phyloP scores from a whole-genome alignment of 2,888 invertebrate genomes.

The Callyntrura guangdongensis region DNA sequence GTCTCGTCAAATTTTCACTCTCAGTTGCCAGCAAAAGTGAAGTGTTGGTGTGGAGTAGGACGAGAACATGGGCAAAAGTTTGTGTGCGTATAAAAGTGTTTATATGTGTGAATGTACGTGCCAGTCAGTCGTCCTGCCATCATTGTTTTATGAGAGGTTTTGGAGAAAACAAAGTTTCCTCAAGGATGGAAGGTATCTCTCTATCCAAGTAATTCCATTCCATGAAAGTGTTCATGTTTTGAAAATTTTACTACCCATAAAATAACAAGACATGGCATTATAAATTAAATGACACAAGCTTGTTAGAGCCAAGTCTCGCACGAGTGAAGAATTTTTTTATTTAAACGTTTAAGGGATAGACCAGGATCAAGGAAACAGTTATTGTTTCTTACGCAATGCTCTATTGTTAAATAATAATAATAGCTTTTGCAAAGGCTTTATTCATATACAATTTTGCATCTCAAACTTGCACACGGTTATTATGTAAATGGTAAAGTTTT shows the following conservation, averaged over 20 bases:
- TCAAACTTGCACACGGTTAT: too few species aligned
- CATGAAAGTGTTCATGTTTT: too few species aligned
- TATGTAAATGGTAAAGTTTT: too few species aligned
- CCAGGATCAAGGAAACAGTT: background rate
- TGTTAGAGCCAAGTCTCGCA: background rate
- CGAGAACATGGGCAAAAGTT: conserved; percentile 9
- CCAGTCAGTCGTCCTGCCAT: background rate
- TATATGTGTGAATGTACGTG: background rate
- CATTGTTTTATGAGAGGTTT: background rate
- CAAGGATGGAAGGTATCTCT: background rate
- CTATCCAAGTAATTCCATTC: background rate
- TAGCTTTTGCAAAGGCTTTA: too few species aligned
- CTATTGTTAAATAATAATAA: background rate
- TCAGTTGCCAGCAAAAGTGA: background rate
- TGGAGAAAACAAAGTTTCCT: background rate
- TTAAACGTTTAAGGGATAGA: background rate
- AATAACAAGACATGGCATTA: background rate
- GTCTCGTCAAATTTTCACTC: background rate
- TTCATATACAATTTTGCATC: too few species aligned
- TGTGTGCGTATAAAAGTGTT: background rate
- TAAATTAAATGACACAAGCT: background rate
- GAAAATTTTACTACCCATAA: background rate
- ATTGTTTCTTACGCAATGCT: background rate
- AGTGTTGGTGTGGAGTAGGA: background rate
- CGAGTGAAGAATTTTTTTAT: background rate